These are phyloP conservation scores for Lagria hirta DNA, from an alignment of 2,888 invertebrate species.

Conservation along the genomic window DNA sequence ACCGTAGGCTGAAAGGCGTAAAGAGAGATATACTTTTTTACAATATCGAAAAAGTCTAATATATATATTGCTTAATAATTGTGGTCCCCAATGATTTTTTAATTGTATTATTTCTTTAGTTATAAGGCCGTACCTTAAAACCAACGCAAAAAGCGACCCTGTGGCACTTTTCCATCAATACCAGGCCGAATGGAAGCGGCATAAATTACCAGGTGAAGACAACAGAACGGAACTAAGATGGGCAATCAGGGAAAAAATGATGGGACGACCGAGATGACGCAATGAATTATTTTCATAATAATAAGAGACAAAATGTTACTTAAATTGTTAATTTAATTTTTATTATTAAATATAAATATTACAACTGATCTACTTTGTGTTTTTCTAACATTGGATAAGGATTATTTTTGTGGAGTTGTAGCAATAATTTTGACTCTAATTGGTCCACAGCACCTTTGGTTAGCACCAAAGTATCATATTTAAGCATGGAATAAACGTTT, in stretches of 20 bases:
- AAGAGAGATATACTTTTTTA: no score
- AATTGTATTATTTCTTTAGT: conserved; percentile 53
- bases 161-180: conserved; percentile 78
- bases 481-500: conserved; percentile 96
- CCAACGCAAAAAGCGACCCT: conserved; percentile 61
- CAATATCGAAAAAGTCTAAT: no score
- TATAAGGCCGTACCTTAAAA: conserved; percentile 59
- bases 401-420: conserved; percentile 66
- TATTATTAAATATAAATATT: no score
- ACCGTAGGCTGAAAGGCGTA: no score
- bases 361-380: conserved; percentile 65
- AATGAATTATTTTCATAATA: no score
- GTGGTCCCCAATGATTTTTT: no score
- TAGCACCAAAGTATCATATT: conserved; percentile 89
- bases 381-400: conserved; percentile 50
- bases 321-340: no score
- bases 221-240: conserved; percentile 67
- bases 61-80: no score
- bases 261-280: conserved; percentile 55
- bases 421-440: conserved; percentile 77
- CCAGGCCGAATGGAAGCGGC: conserved; percentile 70
- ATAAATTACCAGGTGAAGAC: conserved; percentile 75
- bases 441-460: conserved; percentile 81
- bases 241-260: conserved; percentile 70
- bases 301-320: no score